These are phyloP conservation scores for Drosophila nikananu DNA, from an alignment of 1,140 invertebrate genomes.

Conservation along the genomic window DNA sequence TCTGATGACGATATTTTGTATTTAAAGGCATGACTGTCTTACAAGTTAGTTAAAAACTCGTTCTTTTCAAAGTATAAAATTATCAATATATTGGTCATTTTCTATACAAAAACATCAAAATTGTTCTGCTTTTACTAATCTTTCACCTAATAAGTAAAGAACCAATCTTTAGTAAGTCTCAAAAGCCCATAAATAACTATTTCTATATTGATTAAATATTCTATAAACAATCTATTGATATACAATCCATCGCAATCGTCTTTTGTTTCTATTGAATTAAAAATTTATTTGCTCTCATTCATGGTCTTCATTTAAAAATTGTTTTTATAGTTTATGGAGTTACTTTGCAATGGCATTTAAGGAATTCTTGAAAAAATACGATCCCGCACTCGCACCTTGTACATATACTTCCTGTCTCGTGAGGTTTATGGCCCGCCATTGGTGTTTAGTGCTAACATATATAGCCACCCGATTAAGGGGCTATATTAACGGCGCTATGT, in stretches of 20 bases:
- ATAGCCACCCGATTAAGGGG: slow-evolving; percentile 29
- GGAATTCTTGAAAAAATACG: slow-evolving; percentile 13
- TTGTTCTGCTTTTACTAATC: not conserved
- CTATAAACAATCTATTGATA: slow-evolving; percentile 13
- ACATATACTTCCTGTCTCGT: slow-evolving; percentile 33
- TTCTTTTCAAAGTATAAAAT: not conserved
- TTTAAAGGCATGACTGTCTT: not conserved
- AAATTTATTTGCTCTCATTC: slow-evolving; percentile 34
- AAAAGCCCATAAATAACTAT: slow-evolving; percentile 15
- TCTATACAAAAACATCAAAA: not conserved
- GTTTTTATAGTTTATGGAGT: slow-evolving; percentile 6
- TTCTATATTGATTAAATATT: slow-evolving; percentile 18
- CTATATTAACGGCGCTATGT: slow-evolving; percentile 44
- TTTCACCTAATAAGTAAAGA: not conserved
- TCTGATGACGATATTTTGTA: not conserved
- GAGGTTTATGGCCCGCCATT: slow-evolving; percentile 24
- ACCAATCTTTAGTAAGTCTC: not conserved
- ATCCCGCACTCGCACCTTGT: slow-evolving; percentile 5
- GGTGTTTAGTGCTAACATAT: slow-evolving; percentile 4
- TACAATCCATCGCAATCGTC: not conserved
- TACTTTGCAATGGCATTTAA: slow-evolving; percentile 10
- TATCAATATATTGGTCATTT: not conserved
- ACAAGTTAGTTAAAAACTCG: not conserved
- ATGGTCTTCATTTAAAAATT: not conserved
- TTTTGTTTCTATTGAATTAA: slow-evolving; percentile 1